These are phyloP conservation scores for Pygoscelis antarcticus DNA, from an alignment of 2,113 vertebrate species.

Conservation along the genomic window DNA sequence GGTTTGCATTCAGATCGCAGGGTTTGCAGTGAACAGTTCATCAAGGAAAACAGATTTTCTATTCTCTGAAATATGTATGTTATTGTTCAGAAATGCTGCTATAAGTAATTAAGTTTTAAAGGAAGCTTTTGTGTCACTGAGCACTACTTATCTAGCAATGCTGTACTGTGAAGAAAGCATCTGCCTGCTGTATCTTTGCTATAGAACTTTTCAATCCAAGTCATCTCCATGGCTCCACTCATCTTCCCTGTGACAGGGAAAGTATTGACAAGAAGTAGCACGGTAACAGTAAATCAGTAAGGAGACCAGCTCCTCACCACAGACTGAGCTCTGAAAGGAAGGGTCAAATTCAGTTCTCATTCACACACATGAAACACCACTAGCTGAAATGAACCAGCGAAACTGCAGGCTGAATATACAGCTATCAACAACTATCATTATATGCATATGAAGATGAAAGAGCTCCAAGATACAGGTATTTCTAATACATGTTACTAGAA, in stretches of 20 bases:
- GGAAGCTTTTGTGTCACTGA: conserved; percentile 10
- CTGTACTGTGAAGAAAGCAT: conserved; percentile 15
- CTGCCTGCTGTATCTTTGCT: conserved; percentile 5
- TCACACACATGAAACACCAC: background rate
- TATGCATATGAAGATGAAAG: background rate
- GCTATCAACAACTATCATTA: background rate
- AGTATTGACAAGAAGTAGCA: background rate
- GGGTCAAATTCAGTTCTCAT: background rate
- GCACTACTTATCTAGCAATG: conserved; percentile 1
- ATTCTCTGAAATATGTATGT: background rate
- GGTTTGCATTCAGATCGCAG: background rate
- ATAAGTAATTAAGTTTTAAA: conserved; percentile 1
- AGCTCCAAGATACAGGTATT: background rate
- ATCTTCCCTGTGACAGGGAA: background rate
- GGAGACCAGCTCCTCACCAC: conserved; percentile 27
- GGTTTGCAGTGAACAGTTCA: background rate
- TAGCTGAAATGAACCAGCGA: background rate
- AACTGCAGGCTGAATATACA: background rate
- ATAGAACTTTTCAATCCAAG: background rate
- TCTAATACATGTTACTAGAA: background rate
- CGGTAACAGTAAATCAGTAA: background rate
- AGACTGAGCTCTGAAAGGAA: background rate
- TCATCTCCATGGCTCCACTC: background rate
- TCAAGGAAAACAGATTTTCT: background rate
- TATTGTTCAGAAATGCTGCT: conserved; percentile 45